Evolutionary conservation across 2,113 vertebrate species (phyloP).

Genomic region (Cryptoleucopteryx plumbea): DNA sequence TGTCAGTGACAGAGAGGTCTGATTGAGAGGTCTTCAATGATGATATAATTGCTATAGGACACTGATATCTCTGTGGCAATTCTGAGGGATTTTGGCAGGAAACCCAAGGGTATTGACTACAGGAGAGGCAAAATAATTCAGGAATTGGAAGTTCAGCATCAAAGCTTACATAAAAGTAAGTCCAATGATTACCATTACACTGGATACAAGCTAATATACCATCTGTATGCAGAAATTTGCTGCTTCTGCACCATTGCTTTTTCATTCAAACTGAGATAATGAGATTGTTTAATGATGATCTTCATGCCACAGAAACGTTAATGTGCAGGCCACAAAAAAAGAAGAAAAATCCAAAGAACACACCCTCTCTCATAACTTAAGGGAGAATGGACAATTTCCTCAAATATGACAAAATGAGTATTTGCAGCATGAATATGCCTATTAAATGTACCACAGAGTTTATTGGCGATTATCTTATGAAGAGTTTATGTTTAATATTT

Average conservation of each 20-base stretch:
- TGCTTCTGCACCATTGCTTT: constrained; percentile 5
- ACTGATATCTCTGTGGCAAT: background rate
- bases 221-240: constrained; percentile 49
- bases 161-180: constrained; percentile 29
- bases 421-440: background rate
- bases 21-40: background rate
- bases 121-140: background rate
- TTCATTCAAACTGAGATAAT: constrained; percentile 55
- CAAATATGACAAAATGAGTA: background rate
- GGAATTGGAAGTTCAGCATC: background rate
- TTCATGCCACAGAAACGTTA: constrained; percentile 17
- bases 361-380: background rate
- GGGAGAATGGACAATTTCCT: background rate
- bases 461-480: background rate
- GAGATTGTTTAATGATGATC: constrained; percentile 43
- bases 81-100: background rate
- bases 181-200: background rate
- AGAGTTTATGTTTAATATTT: background rate
- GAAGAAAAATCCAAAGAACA: background rate
- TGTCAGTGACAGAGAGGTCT: background rate
- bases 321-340: constrained; percentile 20
- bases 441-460: background rate
- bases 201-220: constrained; percentile 15
- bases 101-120: background rate
- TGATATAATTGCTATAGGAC: background rate